phyloP scores from a whole-genome alignment of 2,888 invertebrate genomes.

The Clitarchus hookeri region DNA sequence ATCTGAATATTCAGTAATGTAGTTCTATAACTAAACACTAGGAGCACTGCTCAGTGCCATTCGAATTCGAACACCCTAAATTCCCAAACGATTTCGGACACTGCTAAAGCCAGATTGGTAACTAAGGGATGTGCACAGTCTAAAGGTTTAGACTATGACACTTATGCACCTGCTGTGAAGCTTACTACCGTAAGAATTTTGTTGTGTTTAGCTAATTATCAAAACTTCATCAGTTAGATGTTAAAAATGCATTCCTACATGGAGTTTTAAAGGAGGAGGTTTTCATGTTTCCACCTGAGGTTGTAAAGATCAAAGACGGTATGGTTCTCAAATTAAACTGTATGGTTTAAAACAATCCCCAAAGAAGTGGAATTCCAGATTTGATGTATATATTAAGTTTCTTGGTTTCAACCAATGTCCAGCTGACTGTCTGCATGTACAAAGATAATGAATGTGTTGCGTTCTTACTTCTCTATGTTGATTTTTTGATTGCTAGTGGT shows the following conservation, averaged over 20 bases:
- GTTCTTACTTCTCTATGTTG: not conserved
- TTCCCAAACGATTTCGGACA: too few species aligned
- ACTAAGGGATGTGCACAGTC: not conserved
- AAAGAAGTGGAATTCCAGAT: not conserved
- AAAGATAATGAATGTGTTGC: not conserved
- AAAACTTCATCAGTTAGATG: conserved; percentile 2
- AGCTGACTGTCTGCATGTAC: not conserved
- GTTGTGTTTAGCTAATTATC: not conserved
- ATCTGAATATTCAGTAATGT: too few species aligned
- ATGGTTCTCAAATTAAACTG: not conserved
- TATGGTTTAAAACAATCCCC: not conserved
- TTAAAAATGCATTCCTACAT: not conserved
- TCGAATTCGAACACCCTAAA: too few species aligned
- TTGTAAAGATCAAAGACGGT: not conserved
- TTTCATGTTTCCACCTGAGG: not conserved
- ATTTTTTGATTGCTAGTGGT: not conserved
- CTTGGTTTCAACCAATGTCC: not conserved
- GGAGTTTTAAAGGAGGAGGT: not conserved
- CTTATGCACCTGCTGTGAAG: not conserved
- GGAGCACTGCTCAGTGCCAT: too few species aligned
- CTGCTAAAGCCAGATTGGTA: not conserved
- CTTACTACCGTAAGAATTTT: not conserved
- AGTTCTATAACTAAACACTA: too few species aligned
- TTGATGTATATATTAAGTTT: not conserved
- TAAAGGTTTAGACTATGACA: not conserved